These are phyloP conservation scores for Tupiocoris notatus DNA, from an alignment of 2,888 invertebrate species.

Conservation along the genomic window DNA sequence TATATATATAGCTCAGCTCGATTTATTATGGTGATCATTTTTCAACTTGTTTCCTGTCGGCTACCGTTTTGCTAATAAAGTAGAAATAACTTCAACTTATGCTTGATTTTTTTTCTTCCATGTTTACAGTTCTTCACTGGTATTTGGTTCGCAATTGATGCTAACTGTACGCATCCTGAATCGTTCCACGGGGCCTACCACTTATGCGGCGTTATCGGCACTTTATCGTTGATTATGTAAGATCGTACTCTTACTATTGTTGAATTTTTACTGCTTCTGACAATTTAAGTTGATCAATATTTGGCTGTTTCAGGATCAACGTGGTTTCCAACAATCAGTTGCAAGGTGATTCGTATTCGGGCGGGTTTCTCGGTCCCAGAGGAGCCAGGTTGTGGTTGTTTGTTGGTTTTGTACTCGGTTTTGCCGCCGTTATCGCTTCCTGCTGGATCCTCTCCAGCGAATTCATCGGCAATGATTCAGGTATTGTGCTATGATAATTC, in stretches of 20 bases:
- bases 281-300: not conserved
- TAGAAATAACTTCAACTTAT: conserved; percentile 12
- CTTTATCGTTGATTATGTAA: conserved; percentile 90
- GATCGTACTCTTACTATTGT: conserved; percentile 49
- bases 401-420: conserved; percentile 93
- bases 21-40: too few species aligned
- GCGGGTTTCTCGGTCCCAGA: conserved; percentile 80
- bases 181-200: conserved; percentile 78
- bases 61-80: too few species aligned
- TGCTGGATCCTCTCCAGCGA: conserved; percentile 94
- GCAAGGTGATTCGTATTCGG: conserved; percentile 77
- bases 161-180: conserved; percentile 73
- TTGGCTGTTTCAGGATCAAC: conserved; percentile 68
- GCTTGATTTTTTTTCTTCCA: too few species aligned
- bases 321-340: conserved; percentile 94
- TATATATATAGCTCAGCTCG: too few species aligned
- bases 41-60: too few species aligned
- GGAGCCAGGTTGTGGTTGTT: conserved; percentile 93
- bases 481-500: conserved; percentile 20
- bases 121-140: conserved; percentile 84
- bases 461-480: conserved; percentile 67
- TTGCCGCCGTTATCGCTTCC: conserved; percentile 91
- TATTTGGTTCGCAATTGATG: conserved; percentile 98
- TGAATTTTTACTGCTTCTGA: not conserved
- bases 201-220: conserved; percentile 91